Conservation (phyloP, 2,888 invertebrate species). For the Rugalucina vietnamica region DNA sequence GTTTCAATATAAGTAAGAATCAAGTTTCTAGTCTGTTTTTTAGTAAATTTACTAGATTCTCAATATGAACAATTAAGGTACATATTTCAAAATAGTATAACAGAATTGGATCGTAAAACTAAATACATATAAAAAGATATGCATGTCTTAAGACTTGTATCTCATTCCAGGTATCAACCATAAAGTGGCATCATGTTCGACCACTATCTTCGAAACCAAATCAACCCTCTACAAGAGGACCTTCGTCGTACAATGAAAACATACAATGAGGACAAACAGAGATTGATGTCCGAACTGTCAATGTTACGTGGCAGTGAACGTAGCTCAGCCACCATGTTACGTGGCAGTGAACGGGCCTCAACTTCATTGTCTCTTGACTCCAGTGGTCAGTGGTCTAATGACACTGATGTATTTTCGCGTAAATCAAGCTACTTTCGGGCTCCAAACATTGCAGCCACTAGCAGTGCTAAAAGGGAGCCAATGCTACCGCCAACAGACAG, state of each 20-base stretch:
- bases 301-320: conserved; percentile 52
- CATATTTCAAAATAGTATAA: too few relatives aligned
- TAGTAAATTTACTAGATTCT: too few relatives aligned
- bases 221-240: conserved; percentile 69
- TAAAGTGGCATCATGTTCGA: conserved; percentile 70
- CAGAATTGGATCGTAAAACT: too few relatives aligned
- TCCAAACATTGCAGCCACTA: conserved; percentile 61
- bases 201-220: conserved; percentile 54
- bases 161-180: too few relatives aligned
- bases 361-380: conserved; percentile 46
- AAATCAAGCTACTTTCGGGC: conserved; percentile 58
- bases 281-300: conserved; percentile 64
- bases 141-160: too few relatives aligned
- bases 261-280: conserved; percentile 67
- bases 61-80: too few relatives aligned
- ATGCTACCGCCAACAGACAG: conserved; percentile 22
- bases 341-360: conserved; percentile 46
- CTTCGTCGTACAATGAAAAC: conserved; percentile 66
- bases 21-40: too few relatives aligned
- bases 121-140: too few relatives aligned
- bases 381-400: conserved; percentile 25
- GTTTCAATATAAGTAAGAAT: too few relatives aligned
- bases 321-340: conserved; percentile 50
- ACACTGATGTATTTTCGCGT: conserved; percentile 1
- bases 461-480: conserved; percentile 14